Evolutionary conservation across 2,113 vertebrate species (phyloP), one percentile per base, ranked within the genome.

Genomic region (Phoxinus phoxinus): DNA sequence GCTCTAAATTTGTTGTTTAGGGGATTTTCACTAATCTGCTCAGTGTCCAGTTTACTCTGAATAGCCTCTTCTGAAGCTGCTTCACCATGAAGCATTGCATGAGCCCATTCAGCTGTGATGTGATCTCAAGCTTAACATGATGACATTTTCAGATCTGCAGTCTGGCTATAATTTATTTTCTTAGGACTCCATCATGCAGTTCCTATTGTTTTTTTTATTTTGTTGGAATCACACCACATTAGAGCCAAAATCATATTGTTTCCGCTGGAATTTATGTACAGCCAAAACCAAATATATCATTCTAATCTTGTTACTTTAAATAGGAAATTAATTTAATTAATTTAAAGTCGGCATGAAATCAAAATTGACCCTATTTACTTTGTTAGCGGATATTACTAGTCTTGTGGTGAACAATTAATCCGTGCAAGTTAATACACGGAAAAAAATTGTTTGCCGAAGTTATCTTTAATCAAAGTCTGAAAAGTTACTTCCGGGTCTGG

Each of bases 1-100:
- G 72, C 12, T 74, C n/a, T 12, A 86, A 44, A 69, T 51, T 19
- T 75, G 44, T 61, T 6, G 77, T 86, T 78, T 78, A 69, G 65
- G 30, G 30, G 23, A 73, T 63, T 59, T 72, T 25, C 9, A 23
- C 71, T 46, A 59, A 75, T 32, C n/a, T 46, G n/a, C 59, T 83
- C 30, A 58, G 56, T 61, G 35, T 10, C 3, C 37, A 71, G 72
- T 72, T 77, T 41, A 19, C 72, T 76, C 17, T 53, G 17, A 25
- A 59, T 8, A 74, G 41, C 23, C 41, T 74, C 41, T 46, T 21
- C 37, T 48, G 51, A 58, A 72, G 59, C 58, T 51, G n/a, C 41
- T 59, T 27, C 44, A 17, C 4, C 67, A n/a, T 72, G 37, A 67
- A 73, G 63, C n/a, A 61, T 27, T 59, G 41, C 41, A 2, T 41